phyloP scores from a whole-genome alignment of 2,113 vertebrate genomes.

The Psammodynastes pulverulentus region DNA sequence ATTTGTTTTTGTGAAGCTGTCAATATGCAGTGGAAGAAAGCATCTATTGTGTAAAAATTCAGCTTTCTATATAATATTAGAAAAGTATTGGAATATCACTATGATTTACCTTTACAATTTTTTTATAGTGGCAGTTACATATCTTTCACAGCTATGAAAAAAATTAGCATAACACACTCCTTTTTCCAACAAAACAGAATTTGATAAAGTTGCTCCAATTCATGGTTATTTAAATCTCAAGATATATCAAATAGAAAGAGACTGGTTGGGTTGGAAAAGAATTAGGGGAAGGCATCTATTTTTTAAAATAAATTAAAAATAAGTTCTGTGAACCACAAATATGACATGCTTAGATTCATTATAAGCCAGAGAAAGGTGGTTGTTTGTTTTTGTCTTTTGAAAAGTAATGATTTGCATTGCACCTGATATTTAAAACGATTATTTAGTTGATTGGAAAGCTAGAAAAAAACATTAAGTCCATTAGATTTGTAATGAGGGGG shows the following conservation, averaged over 20 bases:
- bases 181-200: slow-evolving; percentile 34
- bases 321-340: slow-evolving; percentile 19
- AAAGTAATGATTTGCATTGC: slow-evolving; percentile 45
- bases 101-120: not conserved
- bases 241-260: slow-evolving; percentile 48
- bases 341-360: slow-evolving; percentile 46
- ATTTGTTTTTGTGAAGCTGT: slow-evolving; percentile 33
- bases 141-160: not conserved
- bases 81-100: not conserved
- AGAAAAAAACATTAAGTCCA: slow-evolving; percentile 48
- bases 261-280: not conserved
- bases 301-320: slow-evolving; percentile 44
- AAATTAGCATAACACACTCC: slow-evolving; percentile 26
- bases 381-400: slow-evolving; percentile 49
- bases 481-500: not conserved
- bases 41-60: slow-evolving; percentile 20
- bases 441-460: slow-evolving; percentile 58
- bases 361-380: slow-evolving; percentile 47
- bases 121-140: not conserved
- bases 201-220: slow-evolving; percentile 34
- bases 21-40: not conserved
- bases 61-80: not conserved
- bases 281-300: not conserved
- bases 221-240: slow-evolving; percentile 43
- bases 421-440: slow-evolving; percentile 60